phyloP scores from a whole-genome alignment of 2,888 invertebrate species.

The Cactoblastis cactorum region DNA sequence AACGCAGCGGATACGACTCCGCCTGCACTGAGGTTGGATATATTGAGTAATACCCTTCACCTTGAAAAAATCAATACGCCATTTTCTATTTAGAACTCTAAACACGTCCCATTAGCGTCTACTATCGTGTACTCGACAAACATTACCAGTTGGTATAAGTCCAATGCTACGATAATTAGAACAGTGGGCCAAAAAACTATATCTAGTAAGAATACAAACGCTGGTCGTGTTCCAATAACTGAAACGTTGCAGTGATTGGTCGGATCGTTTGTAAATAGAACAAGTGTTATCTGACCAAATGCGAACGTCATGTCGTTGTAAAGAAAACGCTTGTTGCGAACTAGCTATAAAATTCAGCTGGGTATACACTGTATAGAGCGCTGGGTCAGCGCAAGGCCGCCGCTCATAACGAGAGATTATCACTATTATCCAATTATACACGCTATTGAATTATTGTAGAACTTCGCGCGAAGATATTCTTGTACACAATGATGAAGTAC shows the following conservation, averaged over 20 bases:
- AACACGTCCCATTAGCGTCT: conserved; percentile 37
- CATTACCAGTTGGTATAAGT: conserved; percentile 69
- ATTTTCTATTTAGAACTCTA: conserved; percentile 42
- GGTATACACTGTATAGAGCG: conserved; percentile 25
- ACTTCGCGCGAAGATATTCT: conserved; percentile 41
- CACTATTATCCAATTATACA: conserved; percentile 67
- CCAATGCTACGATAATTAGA: conserved; percentile 68
- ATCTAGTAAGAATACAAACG: conserved; percentile 36
- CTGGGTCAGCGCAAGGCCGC: conserved; percentile 56
- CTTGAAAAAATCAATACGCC: conserved; percentile 34
- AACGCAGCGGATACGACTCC: conserved; percentile 31
- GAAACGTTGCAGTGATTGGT: conserved; percentile 33
- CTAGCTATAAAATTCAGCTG: conserved; percentile 23
- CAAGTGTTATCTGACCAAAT: conserved; percentile 23
- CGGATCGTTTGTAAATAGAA: conserved; percentile 30
- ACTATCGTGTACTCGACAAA: conserved; percentile 48
- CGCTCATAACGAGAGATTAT: conserved; percentile 49
- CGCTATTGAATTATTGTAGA: conserved; percentile 53
- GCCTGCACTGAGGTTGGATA: conserved; percentile 39
- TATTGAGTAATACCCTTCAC: conserved; percentile 64
- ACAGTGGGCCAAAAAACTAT: conserved; percentile 66
- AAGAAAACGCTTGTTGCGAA: conserved; percentile 11
- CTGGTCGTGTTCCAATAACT: conserved; percentile 35
- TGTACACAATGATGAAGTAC: conserved; percentile 19
- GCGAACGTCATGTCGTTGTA: conserved; percentile 13